Percentiles rank a stretch among this genome's conserved stretches.
Conservation (phyloP, 2,113 vertebrate species). For the Apaloderma vittatum region DNA sequence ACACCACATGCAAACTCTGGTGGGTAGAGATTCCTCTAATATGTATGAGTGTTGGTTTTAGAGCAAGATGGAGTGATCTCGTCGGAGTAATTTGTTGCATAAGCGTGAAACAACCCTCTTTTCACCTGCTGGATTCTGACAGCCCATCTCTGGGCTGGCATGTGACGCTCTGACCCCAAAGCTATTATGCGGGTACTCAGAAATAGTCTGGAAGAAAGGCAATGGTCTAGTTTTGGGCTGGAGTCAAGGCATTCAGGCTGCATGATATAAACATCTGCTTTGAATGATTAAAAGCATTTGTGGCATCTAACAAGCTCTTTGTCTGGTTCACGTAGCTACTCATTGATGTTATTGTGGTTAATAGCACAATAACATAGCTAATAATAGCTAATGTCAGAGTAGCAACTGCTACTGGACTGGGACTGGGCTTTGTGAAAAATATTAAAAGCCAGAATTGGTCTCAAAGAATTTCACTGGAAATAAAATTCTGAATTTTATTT, state of each 20-base stretch:
- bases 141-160: neutral
- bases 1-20: slow-evolving; percentile 52
- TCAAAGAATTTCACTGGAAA: neutral
- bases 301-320: slow-evolving; percentile 1
- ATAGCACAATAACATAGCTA: neutral
- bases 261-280: neutral
- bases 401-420: neutral
- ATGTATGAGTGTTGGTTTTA: slow-evolving; percentile 30
- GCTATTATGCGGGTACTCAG: neutral
- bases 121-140: neutral
- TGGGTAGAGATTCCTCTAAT: slow-evolving; percentile 20
- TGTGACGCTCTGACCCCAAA: accelerated
- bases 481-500: neutral
- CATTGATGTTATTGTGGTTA: neutral
- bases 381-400: neutral
- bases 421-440: neutral
- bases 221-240: neutral
- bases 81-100: neutral
- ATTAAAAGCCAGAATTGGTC: neutral
- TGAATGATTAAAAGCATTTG: neutral
- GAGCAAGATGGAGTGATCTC: neutral
- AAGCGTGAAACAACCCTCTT: neutral
- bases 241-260: neutral
- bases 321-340: neutral
- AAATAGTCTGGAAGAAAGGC: neutral